Percentiles rank a stretch among this genome's conserved stretches.
phyloP scores from a whole-genome alignment of 2,797 vertebrate genomes.

The Masticophis lateralis region DNA sequence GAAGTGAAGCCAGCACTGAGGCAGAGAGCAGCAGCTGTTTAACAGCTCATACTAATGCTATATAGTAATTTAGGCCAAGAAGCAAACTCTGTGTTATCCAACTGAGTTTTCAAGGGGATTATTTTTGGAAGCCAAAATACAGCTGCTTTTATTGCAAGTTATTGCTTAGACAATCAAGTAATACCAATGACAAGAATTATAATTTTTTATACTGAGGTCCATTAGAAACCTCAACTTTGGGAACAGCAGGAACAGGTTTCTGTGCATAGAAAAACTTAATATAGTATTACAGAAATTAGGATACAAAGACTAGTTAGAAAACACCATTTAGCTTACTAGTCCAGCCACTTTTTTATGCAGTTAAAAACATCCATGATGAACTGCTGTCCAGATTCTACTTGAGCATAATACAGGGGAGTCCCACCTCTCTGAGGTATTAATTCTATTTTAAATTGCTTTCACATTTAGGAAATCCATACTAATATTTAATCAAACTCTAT shows the following conservation, averaged over 20 bases:
- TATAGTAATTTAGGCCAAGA: conserved; percentile 13
- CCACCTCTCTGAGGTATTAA: not conserved
- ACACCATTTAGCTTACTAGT: not conserved
- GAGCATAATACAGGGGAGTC: not conserved
- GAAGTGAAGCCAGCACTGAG: not conserved
- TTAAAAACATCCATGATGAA: not conserved
- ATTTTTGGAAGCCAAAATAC: conserved; percentile 30
- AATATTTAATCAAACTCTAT: not conserved
- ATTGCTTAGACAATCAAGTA: conserved; percentile 10
- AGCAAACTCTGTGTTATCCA: not conserved
- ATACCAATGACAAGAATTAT: not conserved
- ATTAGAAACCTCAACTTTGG: not conserved
- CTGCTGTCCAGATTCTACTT: not conserved
- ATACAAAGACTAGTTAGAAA: not conserved
- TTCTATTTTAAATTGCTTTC: not conserved
- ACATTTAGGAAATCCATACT: not conserved
- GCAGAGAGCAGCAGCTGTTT: not conserved
- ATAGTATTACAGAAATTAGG: conserved; percentile 23
- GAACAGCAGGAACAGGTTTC: not conserved
- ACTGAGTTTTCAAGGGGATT: not conserved
- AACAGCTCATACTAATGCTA: conserved; percentile 7
- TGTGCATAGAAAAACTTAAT: not conserved
- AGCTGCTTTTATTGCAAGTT: conserved; percentile 7
- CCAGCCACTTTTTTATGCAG: not conserved
- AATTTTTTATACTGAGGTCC: not conserved